These are phyloP conservation scores for Perodicticus potto DNA, from an alignment of 2,797 vertebrate species.

Conservation along the genomic window DNA sequence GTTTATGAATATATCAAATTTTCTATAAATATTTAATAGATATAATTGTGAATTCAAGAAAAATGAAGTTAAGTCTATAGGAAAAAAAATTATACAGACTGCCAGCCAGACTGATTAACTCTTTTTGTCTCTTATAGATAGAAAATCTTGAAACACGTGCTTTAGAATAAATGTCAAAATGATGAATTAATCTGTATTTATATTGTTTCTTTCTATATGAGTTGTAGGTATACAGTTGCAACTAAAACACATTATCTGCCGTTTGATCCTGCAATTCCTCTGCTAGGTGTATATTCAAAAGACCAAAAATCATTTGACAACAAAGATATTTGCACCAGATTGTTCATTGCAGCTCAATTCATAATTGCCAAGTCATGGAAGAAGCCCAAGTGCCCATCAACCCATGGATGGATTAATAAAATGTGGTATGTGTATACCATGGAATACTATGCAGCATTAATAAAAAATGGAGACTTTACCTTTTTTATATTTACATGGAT, in stretches of 20 bases:
- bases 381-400: too few species aligned
- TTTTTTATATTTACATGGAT: too few species aligned
- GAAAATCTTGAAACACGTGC: neutral
- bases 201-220: neutral
- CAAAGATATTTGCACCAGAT: too few species aligned
- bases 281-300: too few species aligned
- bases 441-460: too few species aligned
- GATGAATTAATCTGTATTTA: neutral
- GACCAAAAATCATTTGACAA: too few species aligned
- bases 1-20: slow-evolving; percentile 4
- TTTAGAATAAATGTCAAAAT: slow-evolving; percentile 18
- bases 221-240: neutral
- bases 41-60: slow-evolving; percentile 4
- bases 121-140: neutral
- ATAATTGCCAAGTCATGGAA: too few species aligned
- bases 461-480: too few species aligned
- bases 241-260: neutral
- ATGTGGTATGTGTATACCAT: too few species aligned
- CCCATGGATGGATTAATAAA: too few species aligned
- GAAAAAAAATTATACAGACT: neutral
- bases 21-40: neutral
- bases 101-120: neutral
- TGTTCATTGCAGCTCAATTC: too few species aligned
- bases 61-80: neutral
- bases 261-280: too few species aligned